phyloP scores from a whole-genome alignment of 2,113 vertebrate species.

The Callipepla squamata region DNA sequence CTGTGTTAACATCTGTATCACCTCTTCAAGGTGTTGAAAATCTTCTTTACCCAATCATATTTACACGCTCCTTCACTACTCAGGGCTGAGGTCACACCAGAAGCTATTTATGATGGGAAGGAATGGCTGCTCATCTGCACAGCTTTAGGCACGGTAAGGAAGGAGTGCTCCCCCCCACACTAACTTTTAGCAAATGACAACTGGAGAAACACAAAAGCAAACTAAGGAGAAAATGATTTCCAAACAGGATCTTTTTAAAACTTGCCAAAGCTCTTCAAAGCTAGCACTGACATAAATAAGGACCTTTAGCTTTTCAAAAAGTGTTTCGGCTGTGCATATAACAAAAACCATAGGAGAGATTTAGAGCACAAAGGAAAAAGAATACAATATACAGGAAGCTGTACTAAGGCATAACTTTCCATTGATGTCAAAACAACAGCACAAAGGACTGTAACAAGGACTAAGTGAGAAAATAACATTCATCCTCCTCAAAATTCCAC shows the following conservation, averaged over 20 bases:
- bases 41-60: not conserved
- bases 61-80: not conserved
- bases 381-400: not conserved
- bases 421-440: not conserved
- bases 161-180: fast-evolving
- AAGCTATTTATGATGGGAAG: not conserved
- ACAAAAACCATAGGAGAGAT: conserved; percentile 1
- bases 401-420: not conserved
- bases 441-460: not conserved
- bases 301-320: not conserved
- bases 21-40: not conserved
- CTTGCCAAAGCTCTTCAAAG: not conserved
- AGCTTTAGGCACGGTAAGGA: not conserved
- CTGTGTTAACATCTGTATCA: not conserved
- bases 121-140: fast-evolving
- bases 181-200: not conserved
- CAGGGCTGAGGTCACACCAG: not conserved
- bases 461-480: not conserved
- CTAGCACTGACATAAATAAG: not conserved
- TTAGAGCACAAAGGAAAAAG: not conserved
- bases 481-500: not conserved
- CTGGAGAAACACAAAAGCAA: not conserved
- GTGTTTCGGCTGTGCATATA: not conserved
- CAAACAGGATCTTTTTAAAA: not conserved
- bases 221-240: not conserved